Percentiles rank a stretch among this genome's conserved stretches.
phyloP scores from a whole-genome alignment of 2,113 vertebrate genomes.

The Corapipo altera region DNA sequence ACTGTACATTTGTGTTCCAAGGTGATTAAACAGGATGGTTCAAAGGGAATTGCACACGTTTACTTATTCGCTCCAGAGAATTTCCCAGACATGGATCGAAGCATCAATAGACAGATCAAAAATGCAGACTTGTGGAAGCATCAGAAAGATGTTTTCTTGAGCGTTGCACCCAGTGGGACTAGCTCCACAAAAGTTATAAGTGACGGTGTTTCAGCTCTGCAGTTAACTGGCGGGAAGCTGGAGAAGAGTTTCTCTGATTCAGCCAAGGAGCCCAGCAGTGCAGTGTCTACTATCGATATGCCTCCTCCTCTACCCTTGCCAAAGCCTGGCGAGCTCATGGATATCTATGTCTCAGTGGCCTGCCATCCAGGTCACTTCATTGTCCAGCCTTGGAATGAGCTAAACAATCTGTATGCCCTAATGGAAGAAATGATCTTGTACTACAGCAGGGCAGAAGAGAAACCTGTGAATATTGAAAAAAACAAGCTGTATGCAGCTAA shows the following conservation, averaged over 20 bases:
- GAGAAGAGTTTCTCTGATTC: conserved; percentile 36
- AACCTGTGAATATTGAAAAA: conserved; percentile 70
- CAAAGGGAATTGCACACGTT: conserved; percentile 73
- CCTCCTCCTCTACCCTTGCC: conserved; percentile 81
- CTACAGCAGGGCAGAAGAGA: conserved; percentile 82
- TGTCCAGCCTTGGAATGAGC: conserved; percentile 89
- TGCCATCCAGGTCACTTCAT: conserved; percentile 94
- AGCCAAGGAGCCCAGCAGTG: conserved; percentile 24
- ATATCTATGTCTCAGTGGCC: conserved; percentile 88
- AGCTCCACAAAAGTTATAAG: background rate
- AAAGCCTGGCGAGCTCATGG: conserved; percentile 83
- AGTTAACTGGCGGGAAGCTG: background rate
- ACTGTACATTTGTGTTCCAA: conserved; percentile 57
- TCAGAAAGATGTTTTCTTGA: conserved; percentile 89
- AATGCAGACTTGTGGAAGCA: conserved; percentile 84
- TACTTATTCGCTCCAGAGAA: conserved; percentile 82
- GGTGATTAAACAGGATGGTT: conserved; percentile 81
- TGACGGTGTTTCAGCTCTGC: background rate
- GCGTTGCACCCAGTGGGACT: conserved; percentile 45
- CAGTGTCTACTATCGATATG: conserved; percentile 16
- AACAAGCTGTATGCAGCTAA: conserved; percentile 89
- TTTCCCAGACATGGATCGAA: conserved; percentile 72
- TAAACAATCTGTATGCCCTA: conserved; percentile 87
- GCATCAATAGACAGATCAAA: conserved; percentile 84
- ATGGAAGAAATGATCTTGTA: conserved; percentile 95